Evolutionary conservation across 2,797 vertebrate species (phyloP).

Genomic region (Urophycis tenuis): DNA sequence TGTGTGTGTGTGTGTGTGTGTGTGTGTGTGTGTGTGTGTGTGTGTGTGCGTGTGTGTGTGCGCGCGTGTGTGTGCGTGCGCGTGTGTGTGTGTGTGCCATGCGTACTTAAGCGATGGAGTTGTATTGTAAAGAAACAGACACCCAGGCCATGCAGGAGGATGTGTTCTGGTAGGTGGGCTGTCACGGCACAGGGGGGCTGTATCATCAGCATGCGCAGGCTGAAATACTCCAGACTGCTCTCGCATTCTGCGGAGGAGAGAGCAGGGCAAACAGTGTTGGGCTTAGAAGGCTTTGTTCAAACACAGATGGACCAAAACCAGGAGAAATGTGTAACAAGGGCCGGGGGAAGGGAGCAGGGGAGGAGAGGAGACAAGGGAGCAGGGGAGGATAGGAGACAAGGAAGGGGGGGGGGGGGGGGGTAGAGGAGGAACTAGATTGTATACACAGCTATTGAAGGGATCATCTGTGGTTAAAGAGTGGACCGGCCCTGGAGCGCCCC

Average conservation of each 20-base stretch:
- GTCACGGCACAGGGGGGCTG: slow-evolving; percentile 23
- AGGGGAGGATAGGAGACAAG: background rate
- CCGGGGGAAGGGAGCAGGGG: background rate
- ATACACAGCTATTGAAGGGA: background rate
- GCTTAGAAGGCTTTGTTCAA: slow-evolving; percentile 38
- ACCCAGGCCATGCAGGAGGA: background rate
- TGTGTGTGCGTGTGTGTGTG: background rate
- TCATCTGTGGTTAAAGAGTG: background rate
- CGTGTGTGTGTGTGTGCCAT: slow-evolving; percentile 5
- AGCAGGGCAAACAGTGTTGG: slow-evolving; percentile 4
- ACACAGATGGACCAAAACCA: slow-evolving; percentile 29
- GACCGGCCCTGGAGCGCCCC: background rate
- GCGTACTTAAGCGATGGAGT: background rate
- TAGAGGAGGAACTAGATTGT: background rate
- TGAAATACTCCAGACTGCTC: slow-evolving; percentile 38
- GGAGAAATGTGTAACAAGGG: slow-evolving; percentile 29
- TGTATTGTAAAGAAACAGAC: background rate
- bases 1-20: background rate
- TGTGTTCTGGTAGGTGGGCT: slow-evolving; percentile 23
- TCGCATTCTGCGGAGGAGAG: slow-evolving; percentile 30
- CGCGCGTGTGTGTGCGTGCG: background rate
- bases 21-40: background rate
- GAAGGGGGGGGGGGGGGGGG: background rate
- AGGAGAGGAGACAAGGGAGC: background rate
- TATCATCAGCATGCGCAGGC: slow-evolving; percentile 44